Evolutionary conservation across 2,113 vertebrate genomes (phyloP).

Genomic region (Seriola aureovittata): DNA sequence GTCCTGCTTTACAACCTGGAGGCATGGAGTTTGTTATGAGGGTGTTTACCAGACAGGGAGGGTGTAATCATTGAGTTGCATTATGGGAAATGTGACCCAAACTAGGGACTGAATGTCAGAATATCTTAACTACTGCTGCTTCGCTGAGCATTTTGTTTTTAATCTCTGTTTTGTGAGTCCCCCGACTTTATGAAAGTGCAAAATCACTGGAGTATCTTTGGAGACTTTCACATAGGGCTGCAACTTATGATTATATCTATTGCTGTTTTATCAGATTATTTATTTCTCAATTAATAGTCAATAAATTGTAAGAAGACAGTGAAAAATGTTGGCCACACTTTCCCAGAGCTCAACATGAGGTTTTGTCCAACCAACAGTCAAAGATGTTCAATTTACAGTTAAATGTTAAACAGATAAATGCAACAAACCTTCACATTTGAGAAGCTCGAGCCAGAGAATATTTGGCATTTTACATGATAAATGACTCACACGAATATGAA

Average conservation of each 20-base stretch:
- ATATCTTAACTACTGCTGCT: neutral
- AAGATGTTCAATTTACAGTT: neutral
- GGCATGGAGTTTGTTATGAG: neutral
- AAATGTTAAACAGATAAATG: neutral
- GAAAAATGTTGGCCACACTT: neutral
- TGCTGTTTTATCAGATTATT: neutral
- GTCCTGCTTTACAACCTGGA: neutral
- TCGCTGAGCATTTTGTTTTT: neutral
- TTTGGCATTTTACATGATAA: neutral
- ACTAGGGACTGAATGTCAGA: neutral
- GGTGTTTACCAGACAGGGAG: neutral
- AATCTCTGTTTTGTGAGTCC: neutral
- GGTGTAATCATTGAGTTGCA: constrained; percentile 12
- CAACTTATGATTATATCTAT: neutral
- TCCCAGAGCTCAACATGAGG: neutral
- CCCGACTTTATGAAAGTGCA: neutral
- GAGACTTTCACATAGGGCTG: neutral
- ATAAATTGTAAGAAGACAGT: neutral
- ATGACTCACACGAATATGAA: neutral
- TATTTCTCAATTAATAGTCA: neutral
- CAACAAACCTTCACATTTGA: neutral
- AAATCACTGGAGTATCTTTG: neutral
- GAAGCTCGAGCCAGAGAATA: neutral
- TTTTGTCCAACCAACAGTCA: neutral
- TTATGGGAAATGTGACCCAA: constrained; percentile 4